Evolutionary conservation across 2,888 invertebrate genomes (phyloP).

Genomic region (Noctua janthe): DNA sequence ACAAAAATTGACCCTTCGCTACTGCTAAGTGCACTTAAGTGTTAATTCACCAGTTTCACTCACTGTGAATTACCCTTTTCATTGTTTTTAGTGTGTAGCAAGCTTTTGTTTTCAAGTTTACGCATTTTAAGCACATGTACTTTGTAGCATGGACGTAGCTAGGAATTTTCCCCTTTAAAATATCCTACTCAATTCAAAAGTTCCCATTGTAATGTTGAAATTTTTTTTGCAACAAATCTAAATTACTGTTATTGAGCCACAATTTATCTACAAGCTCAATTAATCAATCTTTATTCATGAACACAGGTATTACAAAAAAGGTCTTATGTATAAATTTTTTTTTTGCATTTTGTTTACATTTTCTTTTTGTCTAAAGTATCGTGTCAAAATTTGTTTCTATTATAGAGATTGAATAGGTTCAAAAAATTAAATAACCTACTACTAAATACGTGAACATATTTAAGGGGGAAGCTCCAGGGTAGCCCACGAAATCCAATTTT

Average conservation of each 20-base stretch:
- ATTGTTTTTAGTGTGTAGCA: slow-evolving; percentile 28
- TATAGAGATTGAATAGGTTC: not conserved
- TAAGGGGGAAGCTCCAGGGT: not conserved
- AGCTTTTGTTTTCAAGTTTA: slow-evolving; percentile 47
- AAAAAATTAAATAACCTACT: not conserved
- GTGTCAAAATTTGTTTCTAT: not conserved
- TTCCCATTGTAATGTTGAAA: not conserved
- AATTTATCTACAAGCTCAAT: not conserved
- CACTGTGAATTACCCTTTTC: slow-evolving; percentile 12
- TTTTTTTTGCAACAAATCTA: not conserved
- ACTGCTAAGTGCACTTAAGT: slow-evolving; percentile 5
- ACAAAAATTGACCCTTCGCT: no score
- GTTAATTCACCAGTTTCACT: slow-evolving; percentile 23
- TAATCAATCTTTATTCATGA: no score
- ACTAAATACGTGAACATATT: not conserved
- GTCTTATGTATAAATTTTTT: no score
- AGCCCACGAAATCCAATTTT: no score
- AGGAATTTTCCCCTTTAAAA: not conserved
- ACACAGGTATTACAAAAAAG: no score
- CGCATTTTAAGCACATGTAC: slow-evolving; percentile 36
- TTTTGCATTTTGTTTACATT: no score
- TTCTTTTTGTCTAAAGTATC: no score
- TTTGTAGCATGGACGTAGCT: slow-evolving; percentile 45
- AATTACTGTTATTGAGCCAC: not conserved
- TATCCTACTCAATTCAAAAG: not conserved